These are phyloP conservation scores for Aviceda subcristata DNA, from an alignment of 2,113 vertebrate genomes.

Conservation along the genomic window DNA sequence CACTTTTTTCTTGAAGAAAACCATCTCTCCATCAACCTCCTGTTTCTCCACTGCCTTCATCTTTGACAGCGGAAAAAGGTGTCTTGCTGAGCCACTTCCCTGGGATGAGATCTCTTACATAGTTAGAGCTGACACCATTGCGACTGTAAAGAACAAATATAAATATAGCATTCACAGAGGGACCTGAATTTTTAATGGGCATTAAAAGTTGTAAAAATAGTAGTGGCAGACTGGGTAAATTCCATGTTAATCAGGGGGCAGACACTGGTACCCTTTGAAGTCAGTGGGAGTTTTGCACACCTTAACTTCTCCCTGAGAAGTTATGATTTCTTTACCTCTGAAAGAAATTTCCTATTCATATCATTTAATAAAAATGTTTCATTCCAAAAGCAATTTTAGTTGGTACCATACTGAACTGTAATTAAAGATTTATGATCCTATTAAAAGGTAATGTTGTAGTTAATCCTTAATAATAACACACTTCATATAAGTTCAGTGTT, in stretches of 20 bases:
- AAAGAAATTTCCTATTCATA: constrained; percentile 34
- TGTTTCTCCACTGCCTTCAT: background rate
- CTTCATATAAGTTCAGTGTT: constrained; percentile 42
- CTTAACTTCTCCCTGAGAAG: background rate
- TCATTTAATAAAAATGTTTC: constrained; percentile 45
- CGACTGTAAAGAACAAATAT: background rate
- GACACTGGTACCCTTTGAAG: background rate
- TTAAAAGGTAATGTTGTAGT: constrained; percentile 62
- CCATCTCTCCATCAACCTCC: rapidly evolving
- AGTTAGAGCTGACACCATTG: background rate
- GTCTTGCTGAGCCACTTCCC: background rate
- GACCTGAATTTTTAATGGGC: background rate
- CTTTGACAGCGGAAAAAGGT: background rate
- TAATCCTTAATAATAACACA: constrained; percentile 65
- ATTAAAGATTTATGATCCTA: constrained; percentile 71
- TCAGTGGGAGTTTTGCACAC: background rate
- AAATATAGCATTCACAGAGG: background rate
- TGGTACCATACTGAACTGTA: constrained; percentile 38
- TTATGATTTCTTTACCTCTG: constrained; percentile 33
- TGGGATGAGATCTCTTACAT: background rate
- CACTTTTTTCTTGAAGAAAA: background rate
- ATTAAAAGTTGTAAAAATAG: background rate
- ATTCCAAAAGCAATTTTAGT: constrained; percentile 61
- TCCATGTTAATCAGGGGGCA: background rate
- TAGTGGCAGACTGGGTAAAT: background rate